These are phyloP conservation scores for Drosophila oshimai DNA, from an alignment of 1,140 invertebrate species.

Conservation along the genomic window DNA sequence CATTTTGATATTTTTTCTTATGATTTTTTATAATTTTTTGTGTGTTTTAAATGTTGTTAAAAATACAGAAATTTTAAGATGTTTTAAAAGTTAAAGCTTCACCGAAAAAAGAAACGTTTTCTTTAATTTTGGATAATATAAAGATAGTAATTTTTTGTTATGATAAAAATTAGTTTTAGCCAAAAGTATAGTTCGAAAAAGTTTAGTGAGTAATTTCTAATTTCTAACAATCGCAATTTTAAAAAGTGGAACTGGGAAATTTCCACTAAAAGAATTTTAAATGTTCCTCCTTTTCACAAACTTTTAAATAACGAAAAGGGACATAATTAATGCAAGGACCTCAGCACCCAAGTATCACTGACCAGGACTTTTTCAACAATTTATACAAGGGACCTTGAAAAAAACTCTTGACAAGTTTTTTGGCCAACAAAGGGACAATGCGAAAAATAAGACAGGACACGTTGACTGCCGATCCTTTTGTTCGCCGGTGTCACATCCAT, in stretches of 20 bases:
- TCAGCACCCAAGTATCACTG: conserved; percentile 13
- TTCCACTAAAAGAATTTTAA: neutral
- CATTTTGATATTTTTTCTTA: no score
- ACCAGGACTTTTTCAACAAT: conserved; percentile 10
- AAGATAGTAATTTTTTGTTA: no score
- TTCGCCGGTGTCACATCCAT: conserved; percentile 54
- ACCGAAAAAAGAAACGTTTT: no score
- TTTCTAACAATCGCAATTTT: no score
- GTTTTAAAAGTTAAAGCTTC: no score
- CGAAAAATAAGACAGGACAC: conserved; percentile 33
- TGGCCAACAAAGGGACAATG: conserved; percentile 36
- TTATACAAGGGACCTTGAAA: conserved; percentile 23
- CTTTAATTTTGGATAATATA: no score
- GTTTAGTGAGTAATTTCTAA: no score
- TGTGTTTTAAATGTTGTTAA: no score
- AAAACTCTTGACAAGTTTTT: conserved; percentile 26
- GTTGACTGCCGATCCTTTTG: conserved; percentile 27
- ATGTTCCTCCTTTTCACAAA: neutral
- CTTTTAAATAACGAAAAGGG: neutral
- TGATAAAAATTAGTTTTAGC: no score
- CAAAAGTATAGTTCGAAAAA: neutral
- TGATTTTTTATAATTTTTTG: no score
- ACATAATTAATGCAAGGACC: conserved; percentile 18
- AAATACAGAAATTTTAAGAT: no score
- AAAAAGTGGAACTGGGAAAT: neutral